Percentiles rank a stretch among this genome's conserved stretches.
Evolutionary conservation across 2,888 invertebrate species (phyloP).

Genomic region (Notodonta ziczac): DNA sequence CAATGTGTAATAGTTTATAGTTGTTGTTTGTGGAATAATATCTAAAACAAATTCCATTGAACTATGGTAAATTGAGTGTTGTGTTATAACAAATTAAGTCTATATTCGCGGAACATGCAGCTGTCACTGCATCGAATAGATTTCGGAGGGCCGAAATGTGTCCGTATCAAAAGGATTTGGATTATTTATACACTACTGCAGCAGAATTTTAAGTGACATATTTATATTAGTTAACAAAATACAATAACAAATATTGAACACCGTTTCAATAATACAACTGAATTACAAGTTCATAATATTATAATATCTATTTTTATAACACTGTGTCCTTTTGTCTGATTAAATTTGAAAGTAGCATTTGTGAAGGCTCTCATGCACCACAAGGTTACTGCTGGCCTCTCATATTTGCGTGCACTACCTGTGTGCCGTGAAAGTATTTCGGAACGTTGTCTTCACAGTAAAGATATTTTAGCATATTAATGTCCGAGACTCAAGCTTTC

Average conservation of each 20-base stretch:
- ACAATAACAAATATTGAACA: neutral
- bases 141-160: constrained; percentile 52
- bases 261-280: neutral
- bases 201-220: constrained; percentile 26
- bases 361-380: constrained; percentile 58
- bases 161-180: constrained; percentile 39
- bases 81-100: constrained; percentile 43
- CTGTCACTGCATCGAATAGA: constrained; percentile 53
- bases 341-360: constrained; percentile 56
- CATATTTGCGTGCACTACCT: constrained; percentile 72
- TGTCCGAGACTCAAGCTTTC: constrained; percentile 70
- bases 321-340: constrained; percentile 34
- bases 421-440: constrained; percentile 80
- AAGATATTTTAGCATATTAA: constrained; percentile 80
- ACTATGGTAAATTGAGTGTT: constrained; percentile 50
- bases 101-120: constrained; percentile 56
- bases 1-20: constrained; percentile 61
- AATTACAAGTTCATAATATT: neutral
- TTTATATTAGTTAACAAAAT: neutral
- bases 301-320: constrained; percentile 20
- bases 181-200: constrained; percentile 33
- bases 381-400: constrained; percentile 67
- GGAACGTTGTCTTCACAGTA: constrained; percentile 69
- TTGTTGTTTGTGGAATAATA: constrained; percentile 33
- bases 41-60: constrained; percentile 27